A percentile compares a stretch with the other conserved stretches of the same genome.
These are phyloP conservation scores for Triplophysa bombifrons DNA, from an alignment of 2,797 vertebrate species.

Conservation along the genomic window DNA sequence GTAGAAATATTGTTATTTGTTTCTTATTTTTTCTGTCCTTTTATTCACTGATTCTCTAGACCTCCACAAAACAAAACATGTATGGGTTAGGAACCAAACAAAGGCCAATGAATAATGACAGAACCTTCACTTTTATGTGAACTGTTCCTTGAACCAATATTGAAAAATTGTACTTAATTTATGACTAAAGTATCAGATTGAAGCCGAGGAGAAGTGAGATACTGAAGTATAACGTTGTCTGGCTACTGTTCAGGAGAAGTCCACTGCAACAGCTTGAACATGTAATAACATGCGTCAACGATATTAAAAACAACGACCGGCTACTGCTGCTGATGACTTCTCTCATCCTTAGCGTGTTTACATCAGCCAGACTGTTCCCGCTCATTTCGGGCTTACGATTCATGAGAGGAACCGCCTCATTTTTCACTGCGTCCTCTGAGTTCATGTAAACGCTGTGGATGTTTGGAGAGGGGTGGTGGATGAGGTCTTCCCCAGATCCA, in stretches of 20 bases:
- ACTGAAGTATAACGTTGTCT: slow-evolving; percentile 40
- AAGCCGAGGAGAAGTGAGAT: not conserved
- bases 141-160: not conserved
- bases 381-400: slow-evolving; percentile 54
- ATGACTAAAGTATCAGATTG: slow-evolving; percentile 10
- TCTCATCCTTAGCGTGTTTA: slow-evolving; percentile 57
- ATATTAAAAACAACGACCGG: slow-evolving; percentile 60
- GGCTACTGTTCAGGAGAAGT: slow-evolving; percentile 62
- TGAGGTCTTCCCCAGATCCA: slow-evolving; percentile 45
- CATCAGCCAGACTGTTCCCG: slow-evolving; percentile 52
- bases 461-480: slow-evolving; percentile 50
- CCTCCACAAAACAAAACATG: not conserved
- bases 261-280: slow-evolving; percentile 58
- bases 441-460: slow-evolving; percentile 57
- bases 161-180: slow-evolving; percentile 8
- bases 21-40: not conserved
- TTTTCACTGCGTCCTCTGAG: slow-evolving; percentile 46
- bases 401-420: slow-evolving; percentile 48
- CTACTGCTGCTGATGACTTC: slow-evolving; percentile 60
- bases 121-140: not conserved
- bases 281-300: slow-evolving; percentile 61
- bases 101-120: not conserved
- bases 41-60: not conserved
- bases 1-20: no score
- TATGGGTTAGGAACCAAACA: not conserved